phyloP scores from a whole-genome alignment of 2,113 vertebrate species.

The Eublepharis macularius region DNA sequence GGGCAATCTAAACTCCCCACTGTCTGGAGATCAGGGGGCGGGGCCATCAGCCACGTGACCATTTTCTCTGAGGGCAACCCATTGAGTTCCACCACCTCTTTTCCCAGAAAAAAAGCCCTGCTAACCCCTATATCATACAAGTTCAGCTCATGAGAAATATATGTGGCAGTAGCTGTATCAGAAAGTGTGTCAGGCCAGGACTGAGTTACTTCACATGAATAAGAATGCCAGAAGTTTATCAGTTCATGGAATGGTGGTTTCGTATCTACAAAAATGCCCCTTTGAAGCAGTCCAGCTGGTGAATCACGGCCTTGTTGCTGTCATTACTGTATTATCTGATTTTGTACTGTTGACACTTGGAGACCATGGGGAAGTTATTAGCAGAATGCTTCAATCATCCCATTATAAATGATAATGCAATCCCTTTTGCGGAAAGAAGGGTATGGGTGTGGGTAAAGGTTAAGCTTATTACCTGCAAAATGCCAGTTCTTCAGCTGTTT shows the following conservation, averaged over 20 bases:
- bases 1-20: too few species aligned
- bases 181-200: not conserved
- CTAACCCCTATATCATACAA: too few species aligned
- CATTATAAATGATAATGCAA: slow-evolving; percentile 11
- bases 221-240: too few species aligned
- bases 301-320: not conserved
- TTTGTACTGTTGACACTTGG: not conserved
- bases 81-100: too few species aligned
- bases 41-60: too few species aligned
- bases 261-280: not conserved
- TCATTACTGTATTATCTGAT: not conserved
- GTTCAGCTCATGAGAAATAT: not conserved
- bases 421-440: not conserved
- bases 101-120: too few species aligned
- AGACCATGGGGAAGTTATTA: not conserved
- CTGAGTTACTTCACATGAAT: not conserved
- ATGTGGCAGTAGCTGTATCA: not conserved
- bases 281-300: not conserved
- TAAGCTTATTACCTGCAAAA: slow-evolving; percentile 29
- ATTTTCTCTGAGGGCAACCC: too few species aligned
- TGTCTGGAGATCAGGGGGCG: too few species aligned
- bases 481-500: slow-evolving; percentile 32
- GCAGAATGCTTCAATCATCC: not conserved
- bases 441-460: slow-evolving; percentile 1
- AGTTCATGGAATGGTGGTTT: not conserved